These are phyloP conservation scores for Turnix velox DNA, from an alignment of 2,113 vertebrate genomes.

Conservation along the genomic window DNA sequence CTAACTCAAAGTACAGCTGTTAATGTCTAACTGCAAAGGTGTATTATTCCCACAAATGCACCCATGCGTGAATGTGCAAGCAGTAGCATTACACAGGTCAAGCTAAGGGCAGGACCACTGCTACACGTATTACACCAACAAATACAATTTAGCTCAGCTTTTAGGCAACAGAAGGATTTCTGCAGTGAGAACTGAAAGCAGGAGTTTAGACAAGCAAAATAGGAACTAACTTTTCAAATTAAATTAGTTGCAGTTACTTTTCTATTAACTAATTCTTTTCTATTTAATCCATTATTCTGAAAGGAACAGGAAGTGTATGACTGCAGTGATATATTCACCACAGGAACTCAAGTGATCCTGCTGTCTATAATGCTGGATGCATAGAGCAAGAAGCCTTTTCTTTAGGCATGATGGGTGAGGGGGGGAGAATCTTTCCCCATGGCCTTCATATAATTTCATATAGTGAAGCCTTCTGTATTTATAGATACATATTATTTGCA, in stretches of 20 bases:
- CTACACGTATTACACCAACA: neutral
- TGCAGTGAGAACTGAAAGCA: neutral
- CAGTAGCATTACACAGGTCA: neutral
- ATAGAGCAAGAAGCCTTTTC: neutral
- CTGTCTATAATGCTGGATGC: neutral
- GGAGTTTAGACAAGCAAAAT: neutral
- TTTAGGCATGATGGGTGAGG: neutral
- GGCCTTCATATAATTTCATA: neutral
- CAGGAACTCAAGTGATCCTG: neutral
- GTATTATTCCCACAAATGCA: neutral
- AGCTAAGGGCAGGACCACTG: neutral
- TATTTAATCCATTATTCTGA: neutral
- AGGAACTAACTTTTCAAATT: neutral
- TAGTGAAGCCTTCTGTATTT: neutral
- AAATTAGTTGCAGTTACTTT: neutral
- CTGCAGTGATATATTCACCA: neutral
- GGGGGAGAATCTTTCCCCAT: neutral
- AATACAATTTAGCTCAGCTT: neutral
- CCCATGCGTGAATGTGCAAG: neutral
- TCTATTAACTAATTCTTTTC: neutral
- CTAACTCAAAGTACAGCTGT: neutral
- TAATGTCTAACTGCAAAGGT: conserved; percentile 31
- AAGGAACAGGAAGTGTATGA: neutral
- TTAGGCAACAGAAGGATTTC: neutral
- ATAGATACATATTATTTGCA: neutral